These are phyloP conservation scores for Prionailurus bengalensis DNA, from an alignment of 2,113 vertebrate species.

Conservation along the genomic window DNA sequence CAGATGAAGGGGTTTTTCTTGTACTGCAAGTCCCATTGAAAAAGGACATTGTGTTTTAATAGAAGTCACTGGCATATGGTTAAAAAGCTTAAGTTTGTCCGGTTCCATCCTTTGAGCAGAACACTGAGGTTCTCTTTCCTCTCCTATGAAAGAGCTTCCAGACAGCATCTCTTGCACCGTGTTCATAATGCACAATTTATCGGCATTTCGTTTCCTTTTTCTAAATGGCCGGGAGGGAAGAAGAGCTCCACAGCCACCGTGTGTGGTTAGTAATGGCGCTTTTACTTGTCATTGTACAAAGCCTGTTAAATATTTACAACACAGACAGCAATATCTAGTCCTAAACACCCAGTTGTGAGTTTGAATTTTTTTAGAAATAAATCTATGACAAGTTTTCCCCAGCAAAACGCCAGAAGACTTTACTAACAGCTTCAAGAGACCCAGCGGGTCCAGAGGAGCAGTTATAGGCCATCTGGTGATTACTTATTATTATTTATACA, in stretches of 20 bases:
- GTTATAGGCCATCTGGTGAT: constrained; percentile 85
- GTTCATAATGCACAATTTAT: constrained; percentile 77
- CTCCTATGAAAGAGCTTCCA: constrained; percentile 64
- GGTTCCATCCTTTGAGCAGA: constrained; percentile 57
- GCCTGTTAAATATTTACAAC: constrained; percentile 86
- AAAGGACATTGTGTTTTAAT: constrained; percentile 83
- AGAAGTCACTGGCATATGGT: constrained; percentile 82
- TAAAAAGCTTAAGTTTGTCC: constrained; percentile 61
- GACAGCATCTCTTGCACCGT: constrained; percentile 58
- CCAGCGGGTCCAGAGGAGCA: constrained; percentile 82
- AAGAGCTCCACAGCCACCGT: constrained; percentile 67
- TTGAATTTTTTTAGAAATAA: constrained; percentile 85
- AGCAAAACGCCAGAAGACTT: constrained; percentile 83
- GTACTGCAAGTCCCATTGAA: constrained; percentile 85
- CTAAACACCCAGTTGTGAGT: constrained; percentile 85
- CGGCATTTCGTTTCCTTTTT: constrained; percentile 67
- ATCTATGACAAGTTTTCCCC: constrained; percentile 84
- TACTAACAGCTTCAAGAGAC: constrained; percentile 85
- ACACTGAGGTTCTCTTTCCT: constrained; percentile 55
- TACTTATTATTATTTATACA: constrained; percentile 86
- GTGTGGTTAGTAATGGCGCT: constrained; percentile 78
- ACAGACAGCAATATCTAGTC: constrained; percentile 80
- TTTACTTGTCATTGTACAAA: constrained; percentile 82
- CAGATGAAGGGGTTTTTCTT: constrained; percentile 82
- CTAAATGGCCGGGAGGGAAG: constrained; percentile 76